Conservation (phyloP, 2,113 vertebrate species). For the Rana temporaria region DNA sequence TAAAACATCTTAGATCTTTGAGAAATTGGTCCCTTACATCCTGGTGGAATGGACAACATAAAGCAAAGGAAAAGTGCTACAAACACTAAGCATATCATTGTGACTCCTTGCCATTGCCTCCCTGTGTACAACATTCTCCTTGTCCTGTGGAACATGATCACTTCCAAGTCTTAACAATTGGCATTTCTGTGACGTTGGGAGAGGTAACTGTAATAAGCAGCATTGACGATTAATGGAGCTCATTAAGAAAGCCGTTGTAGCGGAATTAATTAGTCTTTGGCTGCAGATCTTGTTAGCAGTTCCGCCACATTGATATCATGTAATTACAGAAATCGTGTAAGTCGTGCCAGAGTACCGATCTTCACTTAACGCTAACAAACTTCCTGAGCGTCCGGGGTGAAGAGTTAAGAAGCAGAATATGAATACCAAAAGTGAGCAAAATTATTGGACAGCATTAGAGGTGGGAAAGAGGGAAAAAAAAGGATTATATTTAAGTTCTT, state of each 20-base stretch:
- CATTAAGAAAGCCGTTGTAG: conserved; percentile 13
- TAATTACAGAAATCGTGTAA: conserved; percentile 35
- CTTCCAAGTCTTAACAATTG: background rate
- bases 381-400: background rate
- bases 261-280: conserved; percentile 42
- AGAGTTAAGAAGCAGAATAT: no score
- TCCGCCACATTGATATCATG: conserved; percentile 40
- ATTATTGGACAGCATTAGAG: no score
- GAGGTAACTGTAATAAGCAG: background rate
- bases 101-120: no score
- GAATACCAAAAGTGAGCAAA: no score
- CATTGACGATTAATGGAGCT: conserved; percentile 25
- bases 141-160: background rate
- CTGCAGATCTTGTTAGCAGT: background rate
- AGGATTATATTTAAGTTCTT: no score
- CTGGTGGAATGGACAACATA: no score
- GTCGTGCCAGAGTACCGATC: background rate
- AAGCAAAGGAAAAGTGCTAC: no score
- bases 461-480: no score
- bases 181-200: background rate
- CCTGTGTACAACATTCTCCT: no score
- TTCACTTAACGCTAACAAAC: background rate
- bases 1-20: no score
- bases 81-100: no score
- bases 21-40: no score